A percentile compares a stretch with the other conserved stretches of the same genome.
phyloP scores from a whole-genome alignment of 2,797 vertebrate species.

The Alca torda region DNA sequence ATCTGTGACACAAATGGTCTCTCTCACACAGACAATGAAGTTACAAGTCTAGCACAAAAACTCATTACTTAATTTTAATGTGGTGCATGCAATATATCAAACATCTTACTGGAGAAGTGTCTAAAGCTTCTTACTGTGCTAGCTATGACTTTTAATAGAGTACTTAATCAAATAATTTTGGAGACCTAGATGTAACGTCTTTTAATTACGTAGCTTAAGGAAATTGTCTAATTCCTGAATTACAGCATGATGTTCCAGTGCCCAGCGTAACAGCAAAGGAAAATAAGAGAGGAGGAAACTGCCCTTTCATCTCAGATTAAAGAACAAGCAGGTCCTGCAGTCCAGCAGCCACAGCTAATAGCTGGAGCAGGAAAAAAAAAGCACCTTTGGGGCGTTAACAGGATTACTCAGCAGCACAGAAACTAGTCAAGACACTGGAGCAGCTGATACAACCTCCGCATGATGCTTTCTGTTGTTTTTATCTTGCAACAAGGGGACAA shows the following conservation, averaged over 20 bases:
- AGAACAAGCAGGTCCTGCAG: not conserved
- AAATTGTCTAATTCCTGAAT: not conserved
- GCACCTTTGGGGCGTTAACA: not conserved
- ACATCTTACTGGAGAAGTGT: not conserved
- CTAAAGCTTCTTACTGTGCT: not conserved
- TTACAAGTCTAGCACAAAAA: not conserved
- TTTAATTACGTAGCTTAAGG: not conserved
- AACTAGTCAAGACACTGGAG: not conserved
- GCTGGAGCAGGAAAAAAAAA: not conserved
- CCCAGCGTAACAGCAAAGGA: not conserved
- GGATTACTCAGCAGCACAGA: constrained; percentile 10
- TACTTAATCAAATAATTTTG: not conserved
- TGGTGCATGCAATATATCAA: fast-evolving
- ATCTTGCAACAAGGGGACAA: not conserved
- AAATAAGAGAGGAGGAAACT: not conserved
- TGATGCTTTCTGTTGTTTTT: not conserved
- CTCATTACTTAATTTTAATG: not conserved
- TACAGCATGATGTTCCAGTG: not conserved
- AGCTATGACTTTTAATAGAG: not conserved
- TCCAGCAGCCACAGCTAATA: not conserved
- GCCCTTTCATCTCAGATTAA: not conserved
- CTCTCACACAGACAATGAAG: not conserved
- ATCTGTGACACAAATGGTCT: not conserved
- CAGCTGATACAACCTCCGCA: not conserved
- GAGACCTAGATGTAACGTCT: not conserved